Conservation (phyloP, 2,113 vertebrate species). For the Dolichotis patagonum region DNA sequence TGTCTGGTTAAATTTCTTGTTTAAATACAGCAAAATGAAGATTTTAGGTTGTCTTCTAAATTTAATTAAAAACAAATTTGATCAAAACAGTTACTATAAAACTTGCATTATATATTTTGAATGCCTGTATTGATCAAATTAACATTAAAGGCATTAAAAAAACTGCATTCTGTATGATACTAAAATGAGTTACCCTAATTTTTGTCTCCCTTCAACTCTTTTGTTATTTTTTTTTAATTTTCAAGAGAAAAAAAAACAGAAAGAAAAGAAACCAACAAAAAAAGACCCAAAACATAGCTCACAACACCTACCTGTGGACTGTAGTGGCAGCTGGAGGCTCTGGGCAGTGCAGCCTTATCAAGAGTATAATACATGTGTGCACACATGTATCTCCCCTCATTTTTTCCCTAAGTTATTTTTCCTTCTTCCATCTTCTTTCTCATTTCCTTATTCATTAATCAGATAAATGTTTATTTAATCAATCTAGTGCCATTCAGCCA, state of each 20-base stretch:
- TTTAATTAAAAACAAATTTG: slow-evolving; percentile 60
- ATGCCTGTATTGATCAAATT: slow-evolving; percentile 42
- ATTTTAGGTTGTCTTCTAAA: slow-evolving; percentile 61
- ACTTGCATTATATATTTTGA: slow-evolving; percentile 46
- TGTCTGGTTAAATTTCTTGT: slow-evolving; percentile 61
- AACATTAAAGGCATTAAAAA: slow-evolving; percentile 28
- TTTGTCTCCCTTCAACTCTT: no score
- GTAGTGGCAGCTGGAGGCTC: rapidly evolving
- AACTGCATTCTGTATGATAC: background rate
- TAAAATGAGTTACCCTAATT: background rate
- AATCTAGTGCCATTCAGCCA: background rate
- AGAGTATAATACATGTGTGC: background rate
- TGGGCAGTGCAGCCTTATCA: no score
- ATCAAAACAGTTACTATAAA: slow-evolving; percentile 57
- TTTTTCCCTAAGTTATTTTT: background rate
- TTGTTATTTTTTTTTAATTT: no score
- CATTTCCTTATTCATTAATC: slow-evolving; percentile 23
- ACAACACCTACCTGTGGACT: background rate
- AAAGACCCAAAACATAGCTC: no score
- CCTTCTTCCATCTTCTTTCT: background rate
- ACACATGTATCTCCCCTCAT: background rate
- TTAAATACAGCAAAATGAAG: slow-evolving; percentile 46
- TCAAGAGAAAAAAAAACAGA: no score
- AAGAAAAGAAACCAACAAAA: no score
- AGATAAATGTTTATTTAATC: background rate